These are phyloP conservation scores for Pomacea canaliculata DNA, from an alignment of 2,888 invertebrate species.

Conservation along the genomic window DNA sequence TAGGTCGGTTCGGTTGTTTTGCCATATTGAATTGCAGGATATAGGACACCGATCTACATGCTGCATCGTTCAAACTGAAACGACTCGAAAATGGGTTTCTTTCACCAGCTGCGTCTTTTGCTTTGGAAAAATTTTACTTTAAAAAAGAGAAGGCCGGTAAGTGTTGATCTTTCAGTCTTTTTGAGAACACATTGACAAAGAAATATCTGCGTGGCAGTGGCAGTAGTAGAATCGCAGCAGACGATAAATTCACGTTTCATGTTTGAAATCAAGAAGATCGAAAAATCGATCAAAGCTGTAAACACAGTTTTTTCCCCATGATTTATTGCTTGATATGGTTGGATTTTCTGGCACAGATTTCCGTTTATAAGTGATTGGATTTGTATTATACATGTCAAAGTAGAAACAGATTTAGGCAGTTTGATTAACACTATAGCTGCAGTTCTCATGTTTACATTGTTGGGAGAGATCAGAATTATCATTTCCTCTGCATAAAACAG, in stretches of 20 bases:
- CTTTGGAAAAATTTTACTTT: slow-evolving; percentile 71
- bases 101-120: slow-evolving; percentile 68
- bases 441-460: too few relatives aligned
- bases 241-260: background rate
- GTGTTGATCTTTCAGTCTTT: slow-evolving; percentile 39
- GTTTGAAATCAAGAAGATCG: background rate
- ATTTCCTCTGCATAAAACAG: too few relatives aligned
- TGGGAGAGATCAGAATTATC: too few relatives aligned
- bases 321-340: too few relatives aligned
- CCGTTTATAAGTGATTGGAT: too few relatives aligned
- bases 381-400: too few relatives aligned
- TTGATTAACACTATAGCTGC: too few relatives aligned
- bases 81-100: slow-evolving; percentile 59
- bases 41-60: background rate
- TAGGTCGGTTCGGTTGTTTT: background rate
- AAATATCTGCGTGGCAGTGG: too few relatives aligned
- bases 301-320: too few relatives aligned
- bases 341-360: too few relatives aligned
- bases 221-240: too few relatives aligned
- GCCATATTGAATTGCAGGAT: slow-evolving; percentile 14
- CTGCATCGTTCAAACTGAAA: background rate
- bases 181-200: background rate
- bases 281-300: background rate
- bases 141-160: slow-evolving; percentile 69
- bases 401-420: too few relatives aligned